Base-by-base conservation (phyloP, 2,113 vertebrate species). In the Sprattus sprattus region DNA sequence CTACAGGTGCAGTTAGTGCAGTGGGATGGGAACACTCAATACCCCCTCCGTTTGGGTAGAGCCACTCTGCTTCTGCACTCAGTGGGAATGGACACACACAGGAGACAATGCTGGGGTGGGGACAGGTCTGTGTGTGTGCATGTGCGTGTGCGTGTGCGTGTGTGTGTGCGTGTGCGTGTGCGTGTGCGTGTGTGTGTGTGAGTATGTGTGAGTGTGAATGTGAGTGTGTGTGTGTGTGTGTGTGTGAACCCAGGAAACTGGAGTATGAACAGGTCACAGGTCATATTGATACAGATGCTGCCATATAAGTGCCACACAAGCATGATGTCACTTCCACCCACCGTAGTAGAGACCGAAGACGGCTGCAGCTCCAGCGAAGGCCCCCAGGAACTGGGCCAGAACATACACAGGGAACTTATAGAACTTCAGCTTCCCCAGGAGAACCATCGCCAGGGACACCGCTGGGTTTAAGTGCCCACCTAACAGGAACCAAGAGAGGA, bases 381-480 rank as follows among this genome's bases (percentile, higher is more conserved):
- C 98, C 67, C 98, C 98, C 81, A 99, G 90, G 90, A 97, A 92
- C 94, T 99, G 98, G 84, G 97, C 97, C 18, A 95, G 90, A 84
- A 97, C 93, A 60, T 99, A 99, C 91, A 98, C 91, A 10, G 97
- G 97, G 83, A 99, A 95, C 92, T 98, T 99, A 94, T 91, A 95
- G 94, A 97, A 97, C 91, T 96, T 96, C 93, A 98, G 94, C 92
- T 96, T 96, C 85, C 98, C 97, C 88, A 97, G 94, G 88, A 97
- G 90, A 83, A 96, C 97, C 97, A 99, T 96, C 75, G 97, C 97
- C 88, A 99, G 95, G 82, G 98, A 96, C 87, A 98, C 96, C 0
- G 97, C 98, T 47, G 97, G 98, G 92, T 99, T 99, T 91, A 98
- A 92, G 67, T 99, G 97, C 75, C 97, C 98, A 82, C 97, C 97